A percentile compares a stretch with the other conserved stretches of the same genome.
Evolutionary conservation across 2,797 vertebrate genomes (phyloP).

Genomic region (Chaetodon trifasciatus): DNA sequence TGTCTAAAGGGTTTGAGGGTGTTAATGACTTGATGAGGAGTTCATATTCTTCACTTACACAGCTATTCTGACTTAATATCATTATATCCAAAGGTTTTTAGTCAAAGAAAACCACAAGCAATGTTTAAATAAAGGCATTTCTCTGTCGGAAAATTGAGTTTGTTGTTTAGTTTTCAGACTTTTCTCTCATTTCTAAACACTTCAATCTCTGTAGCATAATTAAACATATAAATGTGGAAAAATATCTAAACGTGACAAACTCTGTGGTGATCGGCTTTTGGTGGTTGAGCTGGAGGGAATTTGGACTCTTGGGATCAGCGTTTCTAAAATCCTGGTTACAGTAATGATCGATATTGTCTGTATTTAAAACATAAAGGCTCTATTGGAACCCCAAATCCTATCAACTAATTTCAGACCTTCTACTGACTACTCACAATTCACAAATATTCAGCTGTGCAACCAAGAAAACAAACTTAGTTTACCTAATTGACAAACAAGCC

Average conservation of each 20-base stretch:
- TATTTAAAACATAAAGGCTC: neutral
- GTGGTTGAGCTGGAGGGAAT: neutral
- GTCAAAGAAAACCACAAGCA: neutral
- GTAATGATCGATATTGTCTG: neutral
- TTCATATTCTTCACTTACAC: neutral
- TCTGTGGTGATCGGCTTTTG: neutral
- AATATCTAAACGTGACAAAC: too few species aligned
- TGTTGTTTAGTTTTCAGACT: too few species aligned
- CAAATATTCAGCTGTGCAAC: too few species aligned
- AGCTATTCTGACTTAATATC: neutral
- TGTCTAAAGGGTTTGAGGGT: neutral
- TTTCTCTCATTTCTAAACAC: too few species aligned
- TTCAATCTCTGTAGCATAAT: too few species aligned
- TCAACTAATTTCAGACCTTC: too few species aligned
- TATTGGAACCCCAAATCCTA: neutral
- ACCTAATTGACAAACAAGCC: too few species aligned
- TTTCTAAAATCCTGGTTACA: neutral
- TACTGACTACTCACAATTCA: too few species aligned
- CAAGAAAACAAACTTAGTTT: too few species aligned
- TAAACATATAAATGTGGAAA: too few species aligned
- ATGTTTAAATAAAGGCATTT: neutral
- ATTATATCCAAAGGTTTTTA: neutral
- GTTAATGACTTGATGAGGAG: neutral
- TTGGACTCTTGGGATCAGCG: neutral
- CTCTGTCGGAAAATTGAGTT: neutral